Evolutionary conservation across 2,113 vertebrate genomes (phyloP).

Genomic region (Oryzias woworae): DNA sequence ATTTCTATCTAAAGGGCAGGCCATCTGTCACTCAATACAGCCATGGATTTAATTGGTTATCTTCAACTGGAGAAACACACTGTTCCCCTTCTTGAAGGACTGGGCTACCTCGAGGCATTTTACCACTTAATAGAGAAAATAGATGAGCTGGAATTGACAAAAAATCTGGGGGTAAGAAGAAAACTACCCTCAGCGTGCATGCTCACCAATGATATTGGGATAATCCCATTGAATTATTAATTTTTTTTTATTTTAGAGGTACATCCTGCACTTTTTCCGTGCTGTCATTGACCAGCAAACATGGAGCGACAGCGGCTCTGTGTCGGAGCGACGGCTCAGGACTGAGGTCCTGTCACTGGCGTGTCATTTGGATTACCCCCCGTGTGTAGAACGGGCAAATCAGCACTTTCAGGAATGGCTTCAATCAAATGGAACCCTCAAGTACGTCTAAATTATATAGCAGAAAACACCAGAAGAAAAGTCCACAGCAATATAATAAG

Average conservation of each 20-base stretch:
- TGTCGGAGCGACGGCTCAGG: constrained; percentile 75
- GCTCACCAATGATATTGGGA: not conserved
- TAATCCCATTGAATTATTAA: not conserved
- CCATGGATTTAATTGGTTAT: constrained; percentile 76
- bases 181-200: not conserved
- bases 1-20: constrained; percentile 66
- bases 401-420: constrained; percentile 72
- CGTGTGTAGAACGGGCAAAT: constrained; percentile 67
- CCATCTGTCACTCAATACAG: constrained; percentile 67
- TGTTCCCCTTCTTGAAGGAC: constrained; percentile 74
- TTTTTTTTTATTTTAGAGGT: constrained; percentile 57
- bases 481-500: not conserved
- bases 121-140: constrained; percentile 72
- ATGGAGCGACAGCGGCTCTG: constrained; percentile 74
- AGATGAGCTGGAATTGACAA: constrained; percentile 63
- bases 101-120: constrained; percentile 72
- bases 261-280: constrained; percentile 76
- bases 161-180: constrained; percentile 69
- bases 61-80: constrained; percentile 73
- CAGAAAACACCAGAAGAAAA: not conserved
- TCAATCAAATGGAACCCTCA: constrained; percentile 71
- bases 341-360: constrained; percentile 75
- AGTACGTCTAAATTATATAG: constrained; percentile 41
- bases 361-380: constrained; percentile 72
- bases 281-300: constrained; percentile 75